Conservation (phyloP, 2,888 invertebrate species). For the Andrena flavipes region DNA sequence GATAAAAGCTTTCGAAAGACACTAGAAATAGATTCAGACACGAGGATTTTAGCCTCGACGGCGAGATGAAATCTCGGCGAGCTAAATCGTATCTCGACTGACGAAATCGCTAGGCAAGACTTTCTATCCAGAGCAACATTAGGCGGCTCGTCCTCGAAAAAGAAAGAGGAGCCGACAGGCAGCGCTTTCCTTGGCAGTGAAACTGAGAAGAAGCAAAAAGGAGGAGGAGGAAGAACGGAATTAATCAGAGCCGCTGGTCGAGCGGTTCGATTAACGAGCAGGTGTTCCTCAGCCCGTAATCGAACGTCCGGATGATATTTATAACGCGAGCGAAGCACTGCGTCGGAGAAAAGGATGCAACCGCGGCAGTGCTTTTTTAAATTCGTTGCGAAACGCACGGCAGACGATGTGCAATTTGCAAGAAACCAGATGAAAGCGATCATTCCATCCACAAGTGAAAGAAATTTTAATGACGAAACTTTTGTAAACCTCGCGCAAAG, state of each 20-base stretch:
- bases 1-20: background rate
- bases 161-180: background rate
- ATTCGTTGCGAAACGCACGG: background rate
- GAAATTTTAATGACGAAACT: background rate
- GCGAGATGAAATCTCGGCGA: too few species aligned
- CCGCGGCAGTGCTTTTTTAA: slow-evolving; percentile 8
- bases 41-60: background rate
- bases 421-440: background rate
- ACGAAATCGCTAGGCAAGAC: slow-evolving; percentile 3
- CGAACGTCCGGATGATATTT: slow-evolving; percentile 29
- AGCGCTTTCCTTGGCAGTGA: slow-evolving; percentile 45
- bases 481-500: background rate
- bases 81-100: background rate
- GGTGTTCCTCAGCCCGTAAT: slow-evolving; percentile 17
- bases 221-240: slow-evolving; percentile 18
- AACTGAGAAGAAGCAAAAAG: slow-evolving; percentile 45
- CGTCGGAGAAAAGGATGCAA: background rate
- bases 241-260: slow-evolving; percentile 44
- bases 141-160: slow-evolving; percentile 23
- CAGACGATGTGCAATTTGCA: background rate
- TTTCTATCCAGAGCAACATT: slow-evolving; percentile 36
- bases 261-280: slow-evolving; percentile 31
- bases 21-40: background rate
- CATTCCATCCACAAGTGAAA: background rate
- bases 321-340: background rate